A percentile compares a stretch with the other conserved stretches of the same genome.
Evolutionary conservation across 2,888 invertebrate genomes (phyloP).

Genomic region (Candidula unifasciata): DNA sequence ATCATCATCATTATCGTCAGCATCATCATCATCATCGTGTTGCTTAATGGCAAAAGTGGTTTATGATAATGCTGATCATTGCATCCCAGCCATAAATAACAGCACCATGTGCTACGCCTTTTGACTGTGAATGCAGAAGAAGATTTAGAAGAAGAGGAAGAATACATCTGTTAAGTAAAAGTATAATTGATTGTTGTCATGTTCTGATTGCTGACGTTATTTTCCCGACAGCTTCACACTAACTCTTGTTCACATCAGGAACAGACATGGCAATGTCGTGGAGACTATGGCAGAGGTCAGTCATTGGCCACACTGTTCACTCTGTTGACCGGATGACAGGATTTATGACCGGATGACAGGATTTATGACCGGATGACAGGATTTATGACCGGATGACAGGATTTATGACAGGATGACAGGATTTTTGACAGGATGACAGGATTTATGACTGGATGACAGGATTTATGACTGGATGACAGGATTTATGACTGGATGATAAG

Average conservation of each 20-base stretch:
- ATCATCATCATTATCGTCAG: too few relatives aligned
- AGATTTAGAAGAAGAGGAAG: too few relatives aligned
- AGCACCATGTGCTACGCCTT: too few relatives aligned
- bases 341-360: too few relatives aligned
- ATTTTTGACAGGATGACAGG: neutral
- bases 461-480: neutral
- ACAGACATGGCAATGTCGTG: slow-evolving; percentile 96
- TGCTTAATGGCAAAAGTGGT: too few relatives aligned
- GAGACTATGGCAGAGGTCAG: slow-evolving; percentile 93
- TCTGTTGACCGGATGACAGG: neutral
- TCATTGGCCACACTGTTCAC: neutral
- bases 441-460: neutral
- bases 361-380: neutral
- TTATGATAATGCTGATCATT: too few relatives aligned
- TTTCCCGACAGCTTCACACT: slow-evolving; percentile 87
- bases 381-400: neutral
- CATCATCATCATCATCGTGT: too few relatives aligned
- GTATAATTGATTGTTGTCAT: too few relatives aligned
- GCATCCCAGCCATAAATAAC: too few relatives aligned
- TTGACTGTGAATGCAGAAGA: too few relatives aligned
- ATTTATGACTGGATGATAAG: neutral
- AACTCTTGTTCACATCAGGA: slow-evolving; percentile 92
- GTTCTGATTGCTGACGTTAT: neutral
- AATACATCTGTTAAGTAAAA: too few relatives aligned
- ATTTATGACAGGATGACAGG: neutral